These are phyloP conservation scores for Drosophila eohydei DNA, from an alignment of 2,888 invertebrate species.

Conservation along the genomic window DNA sequence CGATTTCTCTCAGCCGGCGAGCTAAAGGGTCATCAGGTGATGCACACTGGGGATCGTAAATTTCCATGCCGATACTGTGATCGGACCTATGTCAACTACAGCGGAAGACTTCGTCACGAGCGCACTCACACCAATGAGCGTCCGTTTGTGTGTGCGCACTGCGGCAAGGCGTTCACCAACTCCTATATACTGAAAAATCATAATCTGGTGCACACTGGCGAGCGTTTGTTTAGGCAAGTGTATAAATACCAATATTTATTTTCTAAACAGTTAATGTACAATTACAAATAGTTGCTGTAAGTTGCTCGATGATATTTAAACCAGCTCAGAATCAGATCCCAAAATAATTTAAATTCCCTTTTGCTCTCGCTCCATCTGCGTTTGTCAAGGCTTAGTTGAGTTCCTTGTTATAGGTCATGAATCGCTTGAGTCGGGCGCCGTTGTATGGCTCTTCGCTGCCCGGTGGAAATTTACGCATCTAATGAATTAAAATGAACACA, in stretches of 20 bases:
- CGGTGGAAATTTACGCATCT: conserved; percentile 90
- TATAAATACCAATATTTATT: neutral
- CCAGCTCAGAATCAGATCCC: conserved; percentile 16
- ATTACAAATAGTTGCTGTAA: neutral
- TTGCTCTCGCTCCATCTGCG: neutral
- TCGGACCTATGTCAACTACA: conserved; percentile 77
- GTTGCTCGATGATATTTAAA: conserved; percentile 3
- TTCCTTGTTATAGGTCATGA: conserved; percentile 85
- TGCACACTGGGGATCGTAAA: conserved; percentile 78
- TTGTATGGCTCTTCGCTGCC: conserved; percentile 87
- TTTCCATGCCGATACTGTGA: conserved; percentile 78
- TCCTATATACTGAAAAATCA: conserved; percentile 81
- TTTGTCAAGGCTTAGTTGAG: conserved; percentile 64
- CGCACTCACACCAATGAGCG: conserved; percentile 81
- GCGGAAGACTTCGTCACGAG: conserved; percentile 78
- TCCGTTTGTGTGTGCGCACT: conserved; percentile 75
- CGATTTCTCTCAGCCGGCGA: conserved; percentile 79
- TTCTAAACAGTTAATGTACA: conserved; percentile 6
- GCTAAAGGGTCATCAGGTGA: conserved; percentile 78
- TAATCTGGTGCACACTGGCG: conserved; percentile 80
- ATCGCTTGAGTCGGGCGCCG: conserved; percentile 86
- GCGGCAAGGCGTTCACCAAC: conserved; percentile 78
- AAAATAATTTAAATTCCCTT: conserved; percentile 3
- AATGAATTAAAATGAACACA: conserved; percentile 45
- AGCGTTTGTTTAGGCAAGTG: conserved; percentile 74